These are phyloP conservation scores for Melozone crissalis DNA, from an alignment of 2,113 vertebrate genomes.

Conservation along the genomic window DNA sequence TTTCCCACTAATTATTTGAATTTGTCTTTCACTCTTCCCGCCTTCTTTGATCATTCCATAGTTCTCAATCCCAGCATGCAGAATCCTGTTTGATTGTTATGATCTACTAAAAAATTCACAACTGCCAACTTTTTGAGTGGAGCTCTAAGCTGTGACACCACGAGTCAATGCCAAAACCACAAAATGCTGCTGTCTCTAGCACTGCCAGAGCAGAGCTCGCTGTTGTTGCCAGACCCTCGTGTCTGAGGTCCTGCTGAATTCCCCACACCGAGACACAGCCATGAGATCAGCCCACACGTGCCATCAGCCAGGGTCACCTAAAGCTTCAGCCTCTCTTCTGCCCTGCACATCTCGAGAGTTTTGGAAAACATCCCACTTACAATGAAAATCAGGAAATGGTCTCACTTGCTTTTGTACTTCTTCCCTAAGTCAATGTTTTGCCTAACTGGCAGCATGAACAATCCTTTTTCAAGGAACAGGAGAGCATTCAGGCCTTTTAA, in stretches of 20 bases:
- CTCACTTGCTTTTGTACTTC: background rate
- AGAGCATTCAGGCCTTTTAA: background rate
- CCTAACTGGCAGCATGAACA: background rate
- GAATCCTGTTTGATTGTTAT: slow-evolving; percentile 8
- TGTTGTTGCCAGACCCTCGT: fast-evolving
- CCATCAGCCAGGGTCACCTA: background rate
- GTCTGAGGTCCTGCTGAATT: background rate
- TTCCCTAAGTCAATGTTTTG: background rate
- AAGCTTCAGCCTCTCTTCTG: background rate
- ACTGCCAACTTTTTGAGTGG: slow-evolving; percentile 2
- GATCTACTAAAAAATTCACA: slow-evolving; percentile 38
- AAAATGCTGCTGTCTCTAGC: background rate
- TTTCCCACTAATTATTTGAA: background rate
- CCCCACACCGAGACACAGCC: background rate
- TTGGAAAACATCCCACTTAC: too few relatives aligned
- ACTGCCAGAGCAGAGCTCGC: background rate
- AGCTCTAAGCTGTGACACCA: slow-evolving; percentile 3
- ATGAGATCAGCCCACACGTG: background rate
- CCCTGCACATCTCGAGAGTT: too few relatives aligned
- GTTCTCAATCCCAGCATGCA: background rate
- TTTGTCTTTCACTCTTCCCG: slow-evolving; percentile 28
- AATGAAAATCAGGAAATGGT: background rate
- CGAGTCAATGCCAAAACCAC: background rate
- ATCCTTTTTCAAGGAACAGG: background rate
- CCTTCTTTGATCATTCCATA: slow-evolving; percentile 39